Percentiles rank a stretch among this genome's conserved stretches.
Evolutionary conservation across 2,113 vertebrate genomes (phyloP).

Genomic region (Pomatorhinus ruficollis): DNA sequence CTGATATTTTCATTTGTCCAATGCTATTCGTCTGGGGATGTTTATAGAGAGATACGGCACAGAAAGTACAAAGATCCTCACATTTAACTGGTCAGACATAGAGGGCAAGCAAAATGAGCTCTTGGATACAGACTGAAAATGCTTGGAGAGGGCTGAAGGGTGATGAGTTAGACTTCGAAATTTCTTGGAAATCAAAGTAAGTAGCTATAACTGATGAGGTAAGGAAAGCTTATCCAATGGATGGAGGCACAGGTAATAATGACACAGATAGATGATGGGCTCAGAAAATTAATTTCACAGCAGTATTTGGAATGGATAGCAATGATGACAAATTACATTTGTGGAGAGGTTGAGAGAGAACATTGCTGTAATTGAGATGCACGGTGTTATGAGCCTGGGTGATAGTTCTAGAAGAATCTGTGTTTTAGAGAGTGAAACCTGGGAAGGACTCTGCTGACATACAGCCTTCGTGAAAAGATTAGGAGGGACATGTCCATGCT

Average conservation of each 20-base stretch:
- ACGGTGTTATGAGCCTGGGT: rapidly evolving
- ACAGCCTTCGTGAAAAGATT: background rate
- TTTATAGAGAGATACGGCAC: background rate
- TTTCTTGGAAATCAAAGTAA: background rate
- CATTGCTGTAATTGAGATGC: background rate
- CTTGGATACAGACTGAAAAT: background rate
- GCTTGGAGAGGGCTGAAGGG: background rate
- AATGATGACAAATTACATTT: background rate
- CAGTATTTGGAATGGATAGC: background rate
- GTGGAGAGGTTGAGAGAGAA: background rate
- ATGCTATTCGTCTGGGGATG: background rate
- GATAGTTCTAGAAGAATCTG: background rate
- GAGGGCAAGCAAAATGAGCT: background rate
- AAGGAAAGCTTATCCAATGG: background rate
- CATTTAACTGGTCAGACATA: background rate
- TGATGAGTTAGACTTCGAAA: background rate
- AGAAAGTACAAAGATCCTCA: background rate
- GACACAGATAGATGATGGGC: background rate
- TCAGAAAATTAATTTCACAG: background rate
- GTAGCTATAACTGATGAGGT: background rate
- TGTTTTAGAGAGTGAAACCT: background rate
- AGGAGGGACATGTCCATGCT: background rate
- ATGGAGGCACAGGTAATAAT: background rate
- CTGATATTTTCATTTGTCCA: background rate
- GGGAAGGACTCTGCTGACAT: background rate